These are phyloP conservation scores for Leucoraja erinaceus DNA, from an alignment of 2,113 vertebrate species.

Conservation along the genomic window DNA sequence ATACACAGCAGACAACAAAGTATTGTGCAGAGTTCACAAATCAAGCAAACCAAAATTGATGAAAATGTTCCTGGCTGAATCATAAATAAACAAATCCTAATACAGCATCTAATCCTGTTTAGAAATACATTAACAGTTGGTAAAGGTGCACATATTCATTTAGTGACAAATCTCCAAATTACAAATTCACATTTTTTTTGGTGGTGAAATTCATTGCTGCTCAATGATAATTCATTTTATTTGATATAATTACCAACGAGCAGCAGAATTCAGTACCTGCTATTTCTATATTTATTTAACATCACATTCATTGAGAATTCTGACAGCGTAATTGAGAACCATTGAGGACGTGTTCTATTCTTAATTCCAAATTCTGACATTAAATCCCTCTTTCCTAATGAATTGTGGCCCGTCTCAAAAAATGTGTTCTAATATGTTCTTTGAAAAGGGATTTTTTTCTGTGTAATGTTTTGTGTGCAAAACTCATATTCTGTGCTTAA, in stretches of 20 bases:
- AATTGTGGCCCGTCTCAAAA: background rate
- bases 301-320: background rate
- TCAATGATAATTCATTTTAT: background rate
- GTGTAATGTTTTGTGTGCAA: background rate
- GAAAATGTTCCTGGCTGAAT: background rate
- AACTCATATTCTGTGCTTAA: background rate
- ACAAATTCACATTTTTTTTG: background rate
- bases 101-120: background rate
- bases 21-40: background rate
- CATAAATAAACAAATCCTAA: background rate
- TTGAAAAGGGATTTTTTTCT: background rate
- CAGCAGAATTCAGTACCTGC: background rate
- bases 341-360: background rate
- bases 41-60: background rate
- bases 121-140: background rate
- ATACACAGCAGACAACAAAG: background rate
- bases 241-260: background rate
- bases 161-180: background rate
- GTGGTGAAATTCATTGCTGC: background rate
- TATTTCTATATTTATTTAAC: background rate
- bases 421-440: background rate
- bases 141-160: background rate
- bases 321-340: background rate
- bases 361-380: background rate
- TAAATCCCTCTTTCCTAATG: background rate